Evolutionary conservation across 2,113 vertebrate species (phyloP).

Genomic region (Dasypus novemcinctus): DNA sequence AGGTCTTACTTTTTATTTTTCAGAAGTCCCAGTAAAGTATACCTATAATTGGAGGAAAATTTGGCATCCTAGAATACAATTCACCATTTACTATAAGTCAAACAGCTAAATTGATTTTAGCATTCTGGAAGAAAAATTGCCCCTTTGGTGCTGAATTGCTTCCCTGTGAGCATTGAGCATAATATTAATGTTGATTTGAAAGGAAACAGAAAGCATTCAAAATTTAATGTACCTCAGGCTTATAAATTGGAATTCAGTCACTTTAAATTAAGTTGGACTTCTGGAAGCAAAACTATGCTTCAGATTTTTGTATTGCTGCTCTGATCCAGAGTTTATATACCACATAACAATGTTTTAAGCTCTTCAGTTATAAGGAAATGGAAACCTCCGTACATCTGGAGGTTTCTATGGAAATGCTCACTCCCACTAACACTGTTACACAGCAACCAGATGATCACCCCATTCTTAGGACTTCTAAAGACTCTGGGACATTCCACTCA

Average conservation of each 20-base stretch:
- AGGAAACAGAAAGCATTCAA: slow-evolving; percentile 69
- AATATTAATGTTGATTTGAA: slow-evolving; percentile 77
- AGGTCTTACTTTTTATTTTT: background rate
- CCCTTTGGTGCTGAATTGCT: slow-evolving; percentile 63
- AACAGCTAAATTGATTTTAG: slow-evolving; percentile 70
- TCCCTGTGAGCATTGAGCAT: slow-evolving; percentile 50
- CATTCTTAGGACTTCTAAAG: background rate
- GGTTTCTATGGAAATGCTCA: background rate
- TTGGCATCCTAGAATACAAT: slow-evolving; percentile 51
- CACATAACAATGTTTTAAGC: background rate
- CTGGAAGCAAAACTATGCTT: slow-evolving; percentile 55
- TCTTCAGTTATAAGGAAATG: background rate
- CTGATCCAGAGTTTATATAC: slow-evolving; percentile 29
- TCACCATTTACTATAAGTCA: slow-evolving; percentile 58
- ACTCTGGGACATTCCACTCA: background rate
- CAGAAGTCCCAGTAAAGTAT: slow-evolving; percentile 27
- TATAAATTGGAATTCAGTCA: slow-evolving; percentile 61
- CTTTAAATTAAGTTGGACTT: slow-evolving; percentile 67
- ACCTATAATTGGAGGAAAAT: slow-evolving; percentile 56
- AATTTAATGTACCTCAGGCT: slow-evolving; percentile 58
- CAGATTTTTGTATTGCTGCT: slow-evolving; percentile 57
- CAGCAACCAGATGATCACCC: no score
- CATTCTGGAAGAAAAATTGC: slow-evolving; percentile 71
- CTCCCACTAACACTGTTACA: background rate
- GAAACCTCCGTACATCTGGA: background rate